Conservation (phyloP, 2,113 vertebrate species). For the Perca flavescens region DNA sequence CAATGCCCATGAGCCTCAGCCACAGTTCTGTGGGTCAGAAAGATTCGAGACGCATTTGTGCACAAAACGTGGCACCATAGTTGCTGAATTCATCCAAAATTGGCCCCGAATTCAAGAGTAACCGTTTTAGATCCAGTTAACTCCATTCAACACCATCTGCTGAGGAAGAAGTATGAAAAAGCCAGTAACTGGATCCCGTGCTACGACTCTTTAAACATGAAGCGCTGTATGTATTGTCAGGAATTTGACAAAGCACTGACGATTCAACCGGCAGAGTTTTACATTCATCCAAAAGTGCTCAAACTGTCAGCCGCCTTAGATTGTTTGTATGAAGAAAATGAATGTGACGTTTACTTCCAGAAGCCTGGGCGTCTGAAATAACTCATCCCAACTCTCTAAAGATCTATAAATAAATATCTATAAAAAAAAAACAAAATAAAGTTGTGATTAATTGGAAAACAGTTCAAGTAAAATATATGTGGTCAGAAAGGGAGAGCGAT, state of each 20-base stretch:
- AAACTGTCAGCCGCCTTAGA: background rate
- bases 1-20: too few species aligned
- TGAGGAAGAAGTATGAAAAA: too few species aligned
- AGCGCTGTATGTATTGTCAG: background rate
- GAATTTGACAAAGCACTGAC: background rate
- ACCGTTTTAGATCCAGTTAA: too few species aligned
- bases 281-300: background rate
- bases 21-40: too few species aligned
- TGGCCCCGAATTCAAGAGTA: background rate
- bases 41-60: background rate
- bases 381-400: background rate
- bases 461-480: background rate
- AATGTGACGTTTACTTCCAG: background rate
- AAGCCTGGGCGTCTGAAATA: background rate
- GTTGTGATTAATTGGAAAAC: background rate
- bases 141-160: background rate
- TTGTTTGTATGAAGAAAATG: too few species aligned
- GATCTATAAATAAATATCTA: background rate
- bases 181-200: background rate
- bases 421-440: background rate
- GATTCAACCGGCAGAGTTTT: background rate
- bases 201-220: background rate
- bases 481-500: background rate
- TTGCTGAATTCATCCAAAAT: background rate
- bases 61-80: background rate